These are phyloP conservation scores for Abrostola triplasia DNA, from an alignment of 2,888 invertebrate genomes.

Conservation along the genomic window DNA sequence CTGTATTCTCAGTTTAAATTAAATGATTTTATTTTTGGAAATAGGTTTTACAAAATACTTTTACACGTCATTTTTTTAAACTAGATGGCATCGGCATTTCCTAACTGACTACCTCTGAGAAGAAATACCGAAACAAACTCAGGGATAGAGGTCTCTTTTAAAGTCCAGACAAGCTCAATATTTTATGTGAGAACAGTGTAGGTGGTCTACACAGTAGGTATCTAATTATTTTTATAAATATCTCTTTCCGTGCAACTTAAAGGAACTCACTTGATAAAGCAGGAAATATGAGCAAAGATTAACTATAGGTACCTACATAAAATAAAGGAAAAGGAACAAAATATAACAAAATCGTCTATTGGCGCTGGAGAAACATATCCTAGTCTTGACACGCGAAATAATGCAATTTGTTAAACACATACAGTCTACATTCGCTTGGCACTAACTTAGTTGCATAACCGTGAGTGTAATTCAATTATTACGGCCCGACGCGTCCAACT, in stretches of 20 bases:
- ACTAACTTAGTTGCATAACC: slow-evolving; percentile 62
- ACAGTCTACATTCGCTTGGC: slow-evolving; percentile 49
- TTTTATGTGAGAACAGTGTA: too few species aligned
- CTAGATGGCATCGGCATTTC: too few species aligned
- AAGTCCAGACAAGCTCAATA: too few species aligned
- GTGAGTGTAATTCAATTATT: slow-evolving; percentile 82
- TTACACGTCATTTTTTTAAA: too few species aligned
- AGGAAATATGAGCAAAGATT: slow-evolving; percentile 32
- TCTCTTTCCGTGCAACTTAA: neutral
- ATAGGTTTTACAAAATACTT: too few species aligned
- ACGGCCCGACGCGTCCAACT: slow-evolving; percentile 78
- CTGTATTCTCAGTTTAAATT: too few species aligned
- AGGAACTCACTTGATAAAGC: slow-evolving; percentile 5
- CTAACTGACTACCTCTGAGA: too few species aligned
- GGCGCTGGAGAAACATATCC: slow-evolving; percentile 39
- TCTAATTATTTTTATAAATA: neutral
- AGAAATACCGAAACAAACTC: too few species aligned
- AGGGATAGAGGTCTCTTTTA: too few species aligned
- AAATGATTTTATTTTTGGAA: too few species aligned
- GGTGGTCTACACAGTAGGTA: too few species aligned
- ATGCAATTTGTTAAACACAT: slow-evolving; percentile 46
- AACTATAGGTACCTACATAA: slow-evolving; percentile 5
- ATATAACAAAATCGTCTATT: slow-evolving; percentile 36
- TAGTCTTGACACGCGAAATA: slow-evolving; percentile 44
- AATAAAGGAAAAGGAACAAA: slow-evolving; percentile 37